A percentile compares a stretch with the other conserved stretches of the same genome.
Evolutionary conservation across 2,113 vertebrate species (phyloP).

Genomic region (Tinamus guttatus): DNA sequence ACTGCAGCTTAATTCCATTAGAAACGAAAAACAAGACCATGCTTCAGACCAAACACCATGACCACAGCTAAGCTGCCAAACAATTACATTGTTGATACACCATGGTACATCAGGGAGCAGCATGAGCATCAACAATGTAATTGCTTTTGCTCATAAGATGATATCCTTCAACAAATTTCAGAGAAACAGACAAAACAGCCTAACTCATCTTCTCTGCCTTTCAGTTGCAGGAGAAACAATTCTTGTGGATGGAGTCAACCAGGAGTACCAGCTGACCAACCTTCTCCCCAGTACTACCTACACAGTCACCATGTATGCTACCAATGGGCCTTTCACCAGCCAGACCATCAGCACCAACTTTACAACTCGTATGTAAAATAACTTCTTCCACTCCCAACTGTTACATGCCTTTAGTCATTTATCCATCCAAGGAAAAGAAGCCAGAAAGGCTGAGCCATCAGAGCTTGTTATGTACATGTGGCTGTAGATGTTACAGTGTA

Average conservation of each 20-base stretch:
- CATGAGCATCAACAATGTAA: neutral
- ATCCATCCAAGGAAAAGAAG: neutral
- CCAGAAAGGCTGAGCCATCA: neutral
- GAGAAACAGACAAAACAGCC: neutral
- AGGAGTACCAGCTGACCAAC: slow-evolving; percentile 88
- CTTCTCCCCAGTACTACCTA: slow-evolving; percentile 91
- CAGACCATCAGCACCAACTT: slow-evolving; percentile 90
- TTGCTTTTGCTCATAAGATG: neutral
- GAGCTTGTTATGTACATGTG: fast-evolving
- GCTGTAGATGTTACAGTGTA: fast-evolving
- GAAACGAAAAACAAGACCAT: neutral
- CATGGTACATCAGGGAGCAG: no score
- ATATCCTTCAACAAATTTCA: neutral
- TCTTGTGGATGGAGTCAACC: slow-evolving; percentile 88
- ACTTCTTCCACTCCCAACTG: neutral
- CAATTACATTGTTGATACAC: no score
- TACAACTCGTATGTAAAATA: slow-evolving; percentile 88
- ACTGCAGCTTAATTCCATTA: neutral
- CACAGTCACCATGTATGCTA: slow-evolving; percentile 88
- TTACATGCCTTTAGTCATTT: fast-evolving
- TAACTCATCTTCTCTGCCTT: neutral
- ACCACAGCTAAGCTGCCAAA: neutral
- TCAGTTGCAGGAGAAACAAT: slow-evolving; percentile 91
- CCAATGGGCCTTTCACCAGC: slow-evolving; percentile 90
- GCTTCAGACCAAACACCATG: neutral